These are phyloP conservation scores for Epirrhoe tristata DNA, from an alignment of 2,888 invertebrate species.

Conservation along the genomic window DNA sequence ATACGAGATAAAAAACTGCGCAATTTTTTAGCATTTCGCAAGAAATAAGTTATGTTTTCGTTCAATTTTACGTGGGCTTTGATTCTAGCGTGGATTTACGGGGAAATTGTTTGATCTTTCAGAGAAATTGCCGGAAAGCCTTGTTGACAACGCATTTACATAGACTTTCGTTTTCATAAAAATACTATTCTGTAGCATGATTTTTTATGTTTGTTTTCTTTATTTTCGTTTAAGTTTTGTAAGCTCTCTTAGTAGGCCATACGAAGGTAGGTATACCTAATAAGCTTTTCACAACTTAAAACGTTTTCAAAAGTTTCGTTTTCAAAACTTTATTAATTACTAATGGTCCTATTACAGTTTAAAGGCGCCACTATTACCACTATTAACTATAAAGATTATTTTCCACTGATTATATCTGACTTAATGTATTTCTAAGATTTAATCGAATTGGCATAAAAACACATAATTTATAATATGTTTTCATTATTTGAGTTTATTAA, in stretches of 20 bases:
- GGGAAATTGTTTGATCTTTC: slow-evolving; percentile 67
- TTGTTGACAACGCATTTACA: slow-evolving; percentile 56
- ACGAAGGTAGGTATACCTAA: no score
- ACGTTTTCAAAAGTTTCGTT: no score
- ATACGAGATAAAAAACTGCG: background rate
- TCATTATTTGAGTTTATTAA: background rate
- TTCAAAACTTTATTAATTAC: no score
- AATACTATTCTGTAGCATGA: slow-evolving; percentile 8
- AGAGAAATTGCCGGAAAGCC: slow-evolving; percentile 62
- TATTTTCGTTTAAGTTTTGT: background rate
- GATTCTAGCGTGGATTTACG: slow-evolving; percentile 53
- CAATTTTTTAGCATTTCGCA: slow-evolving; percentile 5
- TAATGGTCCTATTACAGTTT: no score
- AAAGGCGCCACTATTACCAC: no score
- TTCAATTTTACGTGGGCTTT: slow-evolving; percentile 49
- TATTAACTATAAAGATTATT: background rate
- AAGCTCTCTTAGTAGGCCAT: no score
- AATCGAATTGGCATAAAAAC: background rate
- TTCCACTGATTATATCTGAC: background rate
- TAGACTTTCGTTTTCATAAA: slow-evolving; percentile 16
- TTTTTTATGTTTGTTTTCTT: background rate
- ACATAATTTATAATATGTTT: background rate
- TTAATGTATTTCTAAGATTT: background rate
- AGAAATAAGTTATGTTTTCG: slow-evolving; percentile 45
- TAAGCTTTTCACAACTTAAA: no score